Base-by-base conservation (phyloP, 2,797 vertebrate genomes). In the Rhinoraja longicauda region DNA sequence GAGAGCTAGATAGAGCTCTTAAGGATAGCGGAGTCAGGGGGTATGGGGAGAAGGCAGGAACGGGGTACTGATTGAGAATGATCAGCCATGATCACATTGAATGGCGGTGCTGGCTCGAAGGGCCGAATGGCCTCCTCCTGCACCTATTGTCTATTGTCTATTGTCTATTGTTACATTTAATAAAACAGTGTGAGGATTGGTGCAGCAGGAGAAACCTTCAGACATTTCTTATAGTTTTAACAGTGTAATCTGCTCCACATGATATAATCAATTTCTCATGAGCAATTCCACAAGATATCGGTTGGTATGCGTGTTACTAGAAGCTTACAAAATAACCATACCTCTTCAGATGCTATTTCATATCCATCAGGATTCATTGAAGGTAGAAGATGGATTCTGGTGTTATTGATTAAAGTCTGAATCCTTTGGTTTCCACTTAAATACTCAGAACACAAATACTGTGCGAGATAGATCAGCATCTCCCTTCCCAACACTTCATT, bases 361-460 rank as follows among this genome's bases (percentile, higher is more conserved):
- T 99, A 99, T 88, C 99, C 99, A 7, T 99, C 99, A 0, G 99
- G 99, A 94, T 99, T 99, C 97, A 99, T 98, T 93, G 98, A 99
- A 94, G 98, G 97, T 93, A 99, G 96, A 93, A 99, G 96, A 93
- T 99, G 99, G 94, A 99, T 96, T 93, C 99, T 98, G 78, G 99
- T 99, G 93, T 94, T 97, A 96, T 99, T 99, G 94, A 99, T 95
- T 94, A 99, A 94, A 64, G 95, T 95, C 95, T 99, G 98, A 94
- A 99, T 94, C 21, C 98, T 96, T 21, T 96, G 93, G 84, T 97
- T 98, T 78, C 98, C 99, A 6, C 97, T 97, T 79, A 96, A 95
- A 94, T 99, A 99, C 94, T 99, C 98, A 0, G 98, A 98, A 92
- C 99, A 99, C 95, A 99, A 95, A 94, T 98, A 98, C 95, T 99